Evolutionary conservation across 2,113 vertebrate species (phyloP).

Genomic region (Eublepharis macularius): DNA sequence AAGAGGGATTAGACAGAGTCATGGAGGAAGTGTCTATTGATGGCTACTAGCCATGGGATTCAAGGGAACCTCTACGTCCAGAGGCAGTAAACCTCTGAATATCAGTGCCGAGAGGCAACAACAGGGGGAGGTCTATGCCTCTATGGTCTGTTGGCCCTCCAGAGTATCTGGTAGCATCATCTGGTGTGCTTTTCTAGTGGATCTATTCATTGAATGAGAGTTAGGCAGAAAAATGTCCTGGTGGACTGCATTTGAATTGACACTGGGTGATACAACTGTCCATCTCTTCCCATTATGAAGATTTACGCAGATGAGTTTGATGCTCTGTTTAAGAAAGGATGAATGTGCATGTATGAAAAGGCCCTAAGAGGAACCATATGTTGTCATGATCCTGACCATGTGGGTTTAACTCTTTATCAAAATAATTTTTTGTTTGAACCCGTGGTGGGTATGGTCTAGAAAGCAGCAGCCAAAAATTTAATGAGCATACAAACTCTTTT

Average conservation of each 20-base stretch:
- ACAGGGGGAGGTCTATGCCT: too few relatives aligned
- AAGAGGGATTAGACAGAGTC: too few relatives aligned
- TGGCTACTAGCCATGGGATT: too few relatives aligned
- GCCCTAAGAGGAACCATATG: background rate
- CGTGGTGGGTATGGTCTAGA: background rate
- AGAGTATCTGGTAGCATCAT: too few relatives aligned
- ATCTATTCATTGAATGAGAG: background rate
- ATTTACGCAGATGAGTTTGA: background rate
- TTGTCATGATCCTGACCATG: background rate
- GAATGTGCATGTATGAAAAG: background rate
- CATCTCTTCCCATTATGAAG: too few relatives aligned
- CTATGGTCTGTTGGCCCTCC: too few relatives aligned
- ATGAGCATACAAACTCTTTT: background rate
- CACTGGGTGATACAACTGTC: background rate
- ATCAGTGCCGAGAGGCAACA: too few relatives aligned
- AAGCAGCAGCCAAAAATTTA: constrained; percentile 27
- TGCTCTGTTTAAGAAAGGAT: background rate
- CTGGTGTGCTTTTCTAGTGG: background rate
- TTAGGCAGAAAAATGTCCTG: background rate
- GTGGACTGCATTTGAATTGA: background rate
- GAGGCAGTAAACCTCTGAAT: too few relatives aligned
- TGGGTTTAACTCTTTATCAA: background rate
- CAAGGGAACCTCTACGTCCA: too few relatives aligned
- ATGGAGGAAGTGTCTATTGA: too few relatives aligned
- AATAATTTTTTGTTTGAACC: background rate